Percentiles rank a stretch among this genome's conserved stretches.
These are phyloP conservation scores for Neolamprologus cancellatus DNA, from an alignment of 2,113 vertebrate genomes.

Conservation along the genomic window DNA sequence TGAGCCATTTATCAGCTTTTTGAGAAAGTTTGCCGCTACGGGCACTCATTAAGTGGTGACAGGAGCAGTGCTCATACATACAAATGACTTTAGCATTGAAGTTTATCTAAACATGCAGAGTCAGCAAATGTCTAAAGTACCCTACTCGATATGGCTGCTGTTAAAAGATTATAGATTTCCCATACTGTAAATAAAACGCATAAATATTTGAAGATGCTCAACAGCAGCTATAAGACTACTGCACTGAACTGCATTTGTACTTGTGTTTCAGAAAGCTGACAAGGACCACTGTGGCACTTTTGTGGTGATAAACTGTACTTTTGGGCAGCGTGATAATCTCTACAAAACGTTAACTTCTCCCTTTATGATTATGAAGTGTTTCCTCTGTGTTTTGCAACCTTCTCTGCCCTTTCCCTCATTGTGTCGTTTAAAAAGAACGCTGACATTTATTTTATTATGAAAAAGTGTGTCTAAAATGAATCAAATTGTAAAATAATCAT, in stretches of 20 bases:
- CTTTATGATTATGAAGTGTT: not conserved
- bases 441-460: not conserved
- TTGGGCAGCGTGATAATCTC: not conserved
- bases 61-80: not conserved
- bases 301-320: not conserved
- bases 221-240: not conserved
- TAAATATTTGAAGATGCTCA: not conserved
- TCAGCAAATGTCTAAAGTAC: constrained; percentile 1
- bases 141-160: not conserved
- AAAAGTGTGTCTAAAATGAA: not conserved
- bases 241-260: not conserved
- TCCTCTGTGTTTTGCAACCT: not conserved
- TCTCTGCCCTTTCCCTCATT: not conserved
- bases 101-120: not conserved
- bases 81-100: not conserved
- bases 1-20: not conserved
- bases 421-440: not conserved
- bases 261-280: not conserved
- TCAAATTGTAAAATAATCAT: not conserved
- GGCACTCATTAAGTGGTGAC: constrained; percentile 2
- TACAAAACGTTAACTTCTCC: not conserved
- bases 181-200: not conserved
- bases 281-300: not conserved
- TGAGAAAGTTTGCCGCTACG: not conserved
- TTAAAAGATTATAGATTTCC: not conserved